Evolutionary conservation across 92 coral and sea anemone genomes (phyloP).

Genomic region (Micromussa lordhowensis): DNA sequence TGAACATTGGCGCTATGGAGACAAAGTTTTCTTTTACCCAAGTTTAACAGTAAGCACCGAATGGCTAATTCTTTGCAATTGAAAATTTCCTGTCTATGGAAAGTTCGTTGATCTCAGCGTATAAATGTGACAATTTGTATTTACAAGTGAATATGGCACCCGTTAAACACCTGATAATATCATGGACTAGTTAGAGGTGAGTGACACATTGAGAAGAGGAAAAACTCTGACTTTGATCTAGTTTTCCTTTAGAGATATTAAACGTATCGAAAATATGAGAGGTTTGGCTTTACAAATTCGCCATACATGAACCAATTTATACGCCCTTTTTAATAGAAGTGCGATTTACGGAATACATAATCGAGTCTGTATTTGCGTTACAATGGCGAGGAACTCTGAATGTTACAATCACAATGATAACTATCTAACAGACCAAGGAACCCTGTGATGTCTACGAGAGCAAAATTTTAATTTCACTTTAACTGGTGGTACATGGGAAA

Average conservation of each 20-base stretch:
- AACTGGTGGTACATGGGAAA: constrained; percentile 1
- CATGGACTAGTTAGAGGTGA: background rate
- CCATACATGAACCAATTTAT: background rate
- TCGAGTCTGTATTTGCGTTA: background rate
- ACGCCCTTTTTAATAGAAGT: background rate
- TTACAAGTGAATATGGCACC: constrained; percentile 30
- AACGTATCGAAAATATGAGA: background rate
- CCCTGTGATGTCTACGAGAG: background rate
- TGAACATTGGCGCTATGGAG: constrained; percentile 31
- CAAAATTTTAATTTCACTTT: background rate
- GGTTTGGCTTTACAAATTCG: background rate
- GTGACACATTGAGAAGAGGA: background rate
- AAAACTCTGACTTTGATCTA: background rate
- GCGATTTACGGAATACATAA: background rate
- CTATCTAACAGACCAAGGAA: background rate
- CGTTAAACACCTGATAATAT: constrained; percentile 13
- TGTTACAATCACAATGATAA: background rate
- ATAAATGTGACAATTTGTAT: background rate
- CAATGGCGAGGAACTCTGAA: background rate
- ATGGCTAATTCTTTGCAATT: background rate
- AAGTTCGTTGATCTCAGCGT: background rate
- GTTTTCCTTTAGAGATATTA: background rate
- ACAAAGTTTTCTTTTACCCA: background rate
- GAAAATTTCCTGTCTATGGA: background rate
- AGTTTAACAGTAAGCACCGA: background rate